Base-by-base conservation (phyloP, 2,888 invertebrate genomes). In the Stenolophus ochropezus region DNA sequence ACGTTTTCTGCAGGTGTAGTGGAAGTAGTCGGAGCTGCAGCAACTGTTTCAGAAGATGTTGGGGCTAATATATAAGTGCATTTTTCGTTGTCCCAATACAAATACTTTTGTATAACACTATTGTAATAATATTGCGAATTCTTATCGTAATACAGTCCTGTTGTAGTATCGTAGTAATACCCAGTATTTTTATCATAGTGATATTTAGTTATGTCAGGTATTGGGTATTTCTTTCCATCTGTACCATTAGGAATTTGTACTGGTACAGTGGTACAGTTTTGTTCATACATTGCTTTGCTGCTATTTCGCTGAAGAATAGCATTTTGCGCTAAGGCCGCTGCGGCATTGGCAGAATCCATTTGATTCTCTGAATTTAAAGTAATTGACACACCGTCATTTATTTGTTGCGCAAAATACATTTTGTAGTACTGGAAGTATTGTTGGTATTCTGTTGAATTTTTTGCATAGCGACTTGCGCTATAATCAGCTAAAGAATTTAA, bases 51-150 rank as follows among this genome's bases (percentile, higher is more conserved):
- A 73, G 87, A 87, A 47, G 84, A 84, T 4, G 87, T 86, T 2
- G 89, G 89, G 0, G 92, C 93, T 16, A 91, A 90, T 20, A 91
- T 88, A 85, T 94, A 94, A 0, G 94, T 94, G 82, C 91, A 91
- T 51, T 91, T 92, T 0, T 93, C 92, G 0, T 93, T 92, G 90
- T 98, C 98, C 98, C 98, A 99, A 87, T 98, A 99, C 87, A 98
- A 92, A 89, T 98, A 99, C 87, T 97, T 95, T 84, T 95, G 95
- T 0, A 94, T 95, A 85, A 95, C 94, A 85, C 96, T 94, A 89
- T 99, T 98, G 90, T 96, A 99, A 89, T 98, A 99, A 89, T 99
- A 99, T 87, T 96, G 97, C 1, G 98, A 96, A 85, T 94, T 96
- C 0, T 97, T 94, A 91, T 99, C 99, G 88, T 98, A 99, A 89